A percentile compares a stretch with the other conserved stretches of the same genome.
Evolutionary conservation across 2,888 invertebrate genomes (phyloP).

Genomic region (Sminthurides aquaticus): DNA sequence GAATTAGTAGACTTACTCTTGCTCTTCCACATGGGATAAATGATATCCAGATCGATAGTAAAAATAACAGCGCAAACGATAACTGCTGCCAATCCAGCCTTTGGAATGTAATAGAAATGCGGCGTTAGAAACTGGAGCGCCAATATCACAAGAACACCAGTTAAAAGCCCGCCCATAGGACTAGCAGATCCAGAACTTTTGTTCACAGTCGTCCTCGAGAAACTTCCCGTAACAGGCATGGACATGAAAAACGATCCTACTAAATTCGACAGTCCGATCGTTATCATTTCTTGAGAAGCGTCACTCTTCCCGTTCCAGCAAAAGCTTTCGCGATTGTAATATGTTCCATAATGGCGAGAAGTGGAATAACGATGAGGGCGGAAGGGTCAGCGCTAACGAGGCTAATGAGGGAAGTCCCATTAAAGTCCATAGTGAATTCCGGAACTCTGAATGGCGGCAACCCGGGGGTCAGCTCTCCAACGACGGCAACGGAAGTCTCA

Average conservation of each 20-base stretch:
- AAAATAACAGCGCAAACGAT: constrained; percentile 76
- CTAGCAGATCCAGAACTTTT: constrained; percentile 50
- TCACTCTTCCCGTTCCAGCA: constrained; percentile 47
- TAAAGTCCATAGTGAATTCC: constrained; percentile 52
- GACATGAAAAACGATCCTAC: constrained; percentile 49
- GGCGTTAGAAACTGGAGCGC: constrained; percentile 78
- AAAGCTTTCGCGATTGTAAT: constrained; percentile 92
- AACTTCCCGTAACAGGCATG: constrained; percentile 51
- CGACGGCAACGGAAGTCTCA: constrained; percentile 16
- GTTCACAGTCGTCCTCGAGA: constrained; percentile 51
- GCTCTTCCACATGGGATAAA: constrained; percentile 66
- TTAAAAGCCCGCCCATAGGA: constrained; percentile 61
- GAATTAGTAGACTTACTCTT: constrained; percentile 67
- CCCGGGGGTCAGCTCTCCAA: constrained; percentile 59
- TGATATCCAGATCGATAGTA: constrained; percentile 56
- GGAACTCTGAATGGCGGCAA: constrained; percentile 59
- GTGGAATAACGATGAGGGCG: constrained; percentile 74
- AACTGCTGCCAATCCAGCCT: constrained; percentile 76
- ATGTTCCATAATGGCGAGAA: constrained; percentile 80
- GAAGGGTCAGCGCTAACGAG: constrained; percentile 73
- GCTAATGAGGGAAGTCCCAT: constrained; percentile 53
- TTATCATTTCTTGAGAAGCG: constrained; percentile 48
- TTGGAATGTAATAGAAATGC: constrained; percentile 78
- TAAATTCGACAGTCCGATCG: constrained; percentile 48
- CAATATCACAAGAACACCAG: constrained; percentile 70